Evolutionary conservation across 2,797 vertebrate genomes (phyloP).

Genomic region (Protosalanx chinensis): DNA sequence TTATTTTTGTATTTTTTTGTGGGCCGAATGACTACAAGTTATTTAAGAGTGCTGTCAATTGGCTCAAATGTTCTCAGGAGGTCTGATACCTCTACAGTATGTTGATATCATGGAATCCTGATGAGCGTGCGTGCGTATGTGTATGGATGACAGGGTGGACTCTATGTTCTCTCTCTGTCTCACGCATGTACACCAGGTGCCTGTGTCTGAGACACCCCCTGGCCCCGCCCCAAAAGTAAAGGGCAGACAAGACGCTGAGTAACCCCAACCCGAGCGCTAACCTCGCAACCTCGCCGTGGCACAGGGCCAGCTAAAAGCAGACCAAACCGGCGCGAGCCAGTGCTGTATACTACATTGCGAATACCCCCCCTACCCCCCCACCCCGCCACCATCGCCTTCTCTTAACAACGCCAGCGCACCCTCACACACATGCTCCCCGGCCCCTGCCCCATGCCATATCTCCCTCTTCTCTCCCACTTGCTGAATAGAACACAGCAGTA

Average conservation of each 20-base stretch:
- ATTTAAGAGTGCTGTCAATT: background rate
- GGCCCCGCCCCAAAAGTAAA: conserved; percentile 35
- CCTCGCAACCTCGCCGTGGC: conserved; percentile 41
- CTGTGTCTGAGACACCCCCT: conserved; percentile 28
- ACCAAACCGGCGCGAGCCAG: conserved; percentile 70
- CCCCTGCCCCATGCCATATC: background rate
- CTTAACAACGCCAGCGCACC: conserved; percentile 46
- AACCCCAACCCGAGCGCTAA: conserved; percentile 24
- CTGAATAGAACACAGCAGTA: background rate
- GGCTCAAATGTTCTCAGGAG: background rate
- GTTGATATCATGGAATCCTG: too few relatives aligned
- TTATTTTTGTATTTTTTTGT: too few relatives aligned
- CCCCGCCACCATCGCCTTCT: conserved; percentile 34
- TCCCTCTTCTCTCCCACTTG: background rate
- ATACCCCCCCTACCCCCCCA: conserved; percentile 35
- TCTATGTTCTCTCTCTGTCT: background rate
- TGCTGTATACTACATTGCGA: conserved; percentile 43
- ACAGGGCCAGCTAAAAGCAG: conserved; percentile 62
- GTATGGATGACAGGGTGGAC: background rate
- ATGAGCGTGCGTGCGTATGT: conserved; percentile 11
- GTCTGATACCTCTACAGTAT: background rate
- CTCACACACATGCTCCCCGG: conserved; percentile 32
- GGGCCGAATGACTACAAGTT: background rate
- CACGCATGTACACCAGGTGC: conserved; percentile 31
- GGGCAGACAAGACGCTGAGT: conserved; percentile 47